A percentile compares a stretch with the other conserved stretches of the same genome.
Conservation (phyloP, 2,797 vertebrate species). For the Bothrops alternatus region DNA sequence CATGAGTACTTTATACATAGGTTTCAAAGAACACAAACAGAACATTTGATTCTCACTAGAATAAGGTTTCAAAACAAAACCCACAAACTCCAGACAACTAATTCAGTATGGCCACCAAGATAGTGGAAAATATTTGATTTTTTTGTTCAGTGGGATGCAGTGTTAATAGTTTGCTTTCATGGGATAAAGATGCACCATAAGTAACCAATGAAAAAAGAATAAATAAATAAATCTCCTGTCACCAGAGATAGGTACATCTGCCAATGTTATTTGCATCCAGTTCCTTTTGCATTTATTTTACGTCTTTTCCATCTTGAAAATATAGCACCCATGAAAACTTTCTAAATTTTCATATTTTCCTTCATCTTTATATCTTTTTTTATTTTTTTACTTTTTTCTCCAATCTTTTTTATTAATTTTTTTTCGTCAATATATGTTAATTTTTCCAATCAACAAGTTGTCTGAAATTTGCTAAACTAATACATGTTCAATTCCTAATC, state of each 20-base stretch:
- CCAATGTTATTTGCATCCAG: not conserved
- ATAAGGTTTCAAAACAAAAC: not conserved
- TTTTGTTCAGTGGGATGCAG: not conserved
- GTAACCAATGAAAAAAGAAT: not conserved
- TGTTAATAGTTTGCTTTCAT: not conserved
- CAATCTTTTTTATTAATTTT: too few relatives aligned
- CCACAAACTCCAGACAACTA: not conserved
- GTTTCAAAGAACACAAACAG: not conserved
- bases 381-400: too few relatives aligned
- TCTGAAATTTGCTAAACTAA: too few relatives aligned
- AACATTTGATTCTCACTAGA: not conserved
- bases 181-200: not conserved
- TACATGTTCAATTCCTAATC: too few relatives aligned
- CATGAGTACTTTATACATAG: not conserved
- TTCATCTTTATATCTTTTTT: not conserved
- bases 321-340: not conserved
- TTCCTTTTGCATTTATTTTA: not conserved
- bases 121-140: slow-evolving; percentile 33
- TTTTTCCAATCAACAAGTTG: too few relatives aligned
- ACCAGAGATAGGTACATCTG: not conserved
- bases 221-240: not conserved
- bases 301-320: not conserved
- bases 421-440: too few relatives aligned
- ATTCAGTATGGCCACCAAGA: slow-evolving; percentile 49
- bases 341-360: not conserved